Percentiles rank a stretch among this genome's conserved stretches.
phyloP scores from a whole-genome alignment of 2,888 invertebrate species.

The Andrena marginata region DNA sequence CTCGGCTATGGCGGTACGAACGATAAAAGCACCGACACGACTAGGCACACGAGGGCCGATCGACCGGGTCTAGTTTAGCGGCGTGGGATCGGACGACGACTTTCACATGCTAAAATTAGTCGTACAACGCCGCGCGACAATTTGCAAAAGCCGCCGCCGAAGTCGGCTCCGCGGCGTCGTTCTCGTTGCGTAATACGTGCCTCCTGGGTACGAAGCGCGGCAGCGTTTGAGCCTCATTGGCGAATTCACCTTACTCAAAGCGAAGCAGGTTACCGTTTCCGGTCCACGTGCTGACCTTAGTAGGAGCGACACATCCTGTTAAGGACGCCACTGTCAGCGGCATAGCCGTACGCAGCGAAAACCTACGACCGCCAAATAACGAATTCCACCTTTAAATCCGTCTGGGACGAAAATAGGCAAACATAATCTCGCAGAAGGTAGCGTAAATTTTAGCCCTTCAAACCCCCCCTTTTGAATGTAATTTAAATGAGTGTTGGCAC shows the following conservation, averaged over 20 bases:
- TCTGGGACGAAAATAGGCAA: too few species aligned
- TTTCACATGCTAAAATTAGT: constrained; percentile 73
- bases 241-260: constrained; percentile 64
- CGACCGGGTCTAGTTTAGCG: constrained; percentile 63
- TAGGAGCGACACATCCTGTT: constrained; percentile 52
- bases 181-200: constrained; percentile 56
- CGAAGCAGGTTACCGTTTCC: constrained; percentile 73
- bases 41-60: constrained; percentile 44
- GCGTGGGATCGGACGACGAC: constrained; percentile 67
- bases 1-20: constrained; percentile 33
- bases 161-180: neutral
- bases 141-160: constrained; percentile 62
- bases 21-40: constrained; percentile 61
- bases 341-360: constrained; percentile 15
- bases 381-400: constrained; percentile 1
- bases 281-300: constrained; percentile 63
- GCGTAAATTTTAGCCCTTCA: too few species aligned
- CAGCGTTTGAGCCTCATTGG: constrained; percentile 63
- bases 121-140: constrained; percentile 53
- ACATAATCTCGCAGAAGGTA: too few species aligned
- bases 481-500: too few species aligned
- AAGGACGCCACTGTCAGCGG: constrained; percentile 16
- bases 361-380: constrained; percentile 2
- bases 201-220: constrained; percentile 35
- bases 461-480: too few species aligned